Conservation (phyloP, 2,797 vertebrate species). For the Toxotes lorentzi region DNA sequence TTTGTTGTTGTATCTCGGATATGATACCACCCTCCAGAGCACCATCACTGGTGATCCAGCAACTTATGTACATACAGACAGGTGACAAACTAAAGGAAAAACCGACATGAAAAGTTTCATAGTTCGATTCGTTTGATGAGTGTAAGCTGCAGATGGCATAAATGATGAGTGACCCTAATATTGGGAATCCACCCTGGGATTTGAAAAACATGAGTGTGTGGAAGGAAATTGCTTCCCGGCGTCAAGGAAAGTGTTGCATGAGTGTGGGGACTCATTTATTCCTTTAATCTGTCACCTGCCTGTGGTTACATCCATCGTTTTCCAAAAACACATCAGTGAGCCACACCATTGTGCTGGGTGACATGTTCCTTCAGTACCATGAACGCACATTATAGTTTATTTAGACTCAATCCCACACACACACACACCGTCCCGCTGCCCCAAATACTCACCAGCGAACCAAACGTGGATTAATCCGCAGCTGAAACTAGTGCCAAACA, state of each 20-base stretch:
- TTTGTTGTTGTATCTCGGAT: neutral
- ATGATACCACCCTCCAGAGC: neutral
- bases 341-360: neutral
- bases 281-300: too few species aligned
- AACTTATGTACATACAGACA: neutral
- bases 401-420: neutral
- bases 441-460: neutral
- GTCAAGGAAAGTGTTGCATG: too few species aligned
- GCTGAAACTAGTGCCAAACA: neutral
- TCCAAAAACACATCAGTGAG: neutral
- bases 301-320: neutral
- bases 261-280: too few species aligned
- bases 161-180: too few species aligned
- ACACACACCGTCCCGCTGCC: too few species aligned
- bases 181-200: too few species aligned
- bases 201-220: too few species aligned
- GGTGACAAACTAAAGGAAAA: too few species aligned
- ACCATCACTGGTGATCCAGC: conserved; percentile 10
- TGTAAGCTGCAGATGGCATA: too few species aligned
- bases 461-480: neutral
- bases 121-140: too few species aligned
- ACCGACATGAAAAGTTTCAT: too few species aligned
- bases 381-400: neutral
- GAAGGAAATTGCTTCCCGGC: too few species aligned
- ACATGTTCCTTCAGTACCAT: neutral